These are phyloP conservation scores for Lepidotrigona ventralis DNA, from an alignment of 1,140 invertebrate genomes.

Conservation along the genomic window DNA sequence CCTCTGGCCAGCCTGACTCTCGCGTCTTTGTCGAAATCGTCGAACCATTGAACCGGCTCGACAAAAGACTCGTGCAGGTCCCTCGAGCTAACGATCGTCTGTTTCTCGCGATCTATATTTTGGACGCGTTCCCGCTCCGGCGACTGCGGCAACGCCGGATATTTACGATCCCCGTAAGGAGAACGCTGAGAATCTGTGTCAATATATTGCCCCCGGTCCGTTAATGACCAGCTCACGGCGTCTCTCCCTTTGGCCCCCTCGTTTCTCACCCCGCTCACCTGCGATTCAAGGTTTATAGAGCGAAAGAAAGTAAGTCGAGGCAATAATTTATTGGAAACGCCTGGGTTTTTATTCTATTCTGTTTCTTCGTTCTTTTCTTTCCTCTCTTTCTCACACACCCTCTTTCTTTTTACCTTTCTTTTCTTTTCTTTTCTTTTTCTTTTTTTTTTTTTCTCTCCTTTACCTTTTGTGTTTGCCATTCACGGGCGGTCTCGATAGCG, in stretches of 20 bases:
- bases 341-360: conserved; percentile 2
- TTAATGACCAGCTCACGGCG: conserved; percentile 30
- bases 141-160: conserved; percentile 17
- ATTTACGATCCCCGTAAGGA: conserved; percentile 45
- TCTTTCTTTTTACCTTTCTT: not conserved
- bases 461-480: conserved; percentile 42
- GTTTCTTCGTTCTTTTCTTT: too few relatives aligned
- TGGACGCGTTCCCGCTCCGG: conserved; percentile 4
- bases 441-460: conserved; percentile 8
- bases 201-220: conserved; percentile 18
- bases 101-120: conserved; percentile 48
- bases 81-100: conserved; percentile 44
- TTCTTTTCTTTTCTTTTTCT: too few relatives aligned
- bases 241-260: not conserved
- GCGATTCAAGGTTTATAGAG: conserved; percentile 47
- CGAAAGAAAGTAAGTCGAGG: conserved; percentile 36
- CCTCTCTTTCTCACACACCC: too few relatives aligned
- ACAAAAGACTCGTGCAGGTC: conserved; percentile 67
- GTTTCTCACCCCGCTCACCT: conserved; percentile 37
- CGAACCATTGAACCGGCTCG: conserved; percentile 59
- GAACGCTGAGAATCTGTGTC: conserved; percentile 47
- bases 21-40: conserved; percentile 61
- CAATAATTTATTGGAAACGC: conserved; percentile 49
- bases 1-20: conserved; percentile 61
- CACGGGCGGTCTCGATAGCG: conserved; percentile 13